These are phyloP conservation scores for Stegana nigrithorax DNA, from an alignment of 2,888 invertebrate genomes.

Conservation along the genomic window DNA sequence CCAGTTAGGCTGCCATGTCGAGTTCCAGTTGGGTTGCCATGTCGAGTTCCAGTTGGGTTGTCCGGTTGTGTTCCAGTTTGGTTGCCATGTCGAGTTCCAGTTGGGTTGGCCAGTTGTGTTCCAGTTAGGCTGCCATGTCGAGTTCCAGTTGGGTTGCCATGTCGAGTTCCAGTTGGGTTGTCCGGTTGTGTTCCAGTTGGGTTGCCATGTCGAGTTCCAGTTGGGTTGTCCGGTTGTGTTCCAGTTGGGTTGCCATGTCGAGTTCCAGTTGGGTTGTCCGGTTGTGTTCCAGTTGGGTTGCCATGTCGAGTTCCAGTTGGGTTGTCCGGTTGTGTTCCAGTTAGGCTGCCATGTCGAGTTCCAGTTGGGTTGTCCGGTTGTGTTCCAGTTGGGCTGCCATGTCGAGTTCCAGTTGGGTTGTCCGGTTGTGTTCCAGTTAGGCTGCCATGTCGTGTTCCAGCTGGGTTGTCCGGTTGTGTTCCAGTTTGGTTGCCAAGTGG, in stretches of 20 bases:
- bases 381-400: slow-evolving; percentile 15
- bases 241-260: not conserved
- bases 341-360: not conserved
- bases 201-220: slow-evolving; percentile 18
- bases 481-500: too few species aligned
- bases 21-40: too few species aligned
- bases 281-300: too few species aligned
- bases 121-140: not conserved
- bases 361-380: slow-evolving; percentile 1
- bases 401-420: slow-evolving; percentile 22
- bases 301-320: not conserved
- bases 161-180: too few species aligned
- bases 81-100: slow-evolving; percentile 20
- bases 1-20: too few species aligned
- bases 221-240: not conserved
- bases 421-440: not conserved
- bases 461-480: too few species aligned
- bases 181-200: slow-evolving; percentile 23
- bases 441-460: too few species aligned
- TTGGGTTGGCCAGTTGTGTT: slow-evolving; percentile 6
- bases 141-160: slow-evolving; percentile 14
- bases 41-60: too few species aligned
- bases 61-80: too few species aligned
- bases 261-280: not conserved
- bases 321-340: too few species aligned